Conservation (phyloP, 2,888 invertebrate species). For the Dolichopus griseipennis region DNA sequence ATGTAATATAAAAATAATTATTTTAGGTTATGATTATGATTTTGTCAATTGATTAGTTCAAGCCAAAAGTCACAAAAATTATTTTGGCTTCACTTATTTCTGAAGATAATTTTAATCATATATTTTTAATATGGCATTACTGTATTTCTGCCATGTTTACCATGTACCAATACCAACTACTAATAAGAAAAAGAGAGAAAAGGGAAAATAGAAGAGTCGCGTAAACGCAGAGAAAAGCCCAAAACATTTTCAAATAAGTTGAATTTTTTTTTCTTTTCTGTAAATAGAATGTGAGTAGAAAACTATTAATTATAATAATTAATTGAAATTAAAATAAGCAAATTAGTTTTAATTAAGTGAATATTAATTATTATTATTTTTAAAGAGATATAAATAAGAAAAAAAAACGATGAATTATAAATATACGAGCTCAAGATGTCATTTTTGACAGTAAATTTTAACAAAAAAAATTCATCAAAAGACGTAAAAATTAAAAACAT, state of each 20-base stretch:
- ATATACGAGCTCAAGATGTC: neutral
- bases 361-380: neutral
- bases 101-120: too few relatives aligned
- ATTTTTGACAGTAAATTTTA: neutral
- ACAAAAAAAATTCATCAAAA: slow-evolving; percentile 4
- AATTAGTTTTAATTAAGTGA: neutral
- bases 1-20: too few relatives aligned
- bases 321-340: neutral
- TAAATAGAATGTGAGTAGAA: neutral
- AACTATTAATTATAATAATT: neutral
- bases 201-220: neutral
- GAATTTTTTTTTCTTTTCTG: neutral
- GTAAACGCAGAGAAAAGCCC: slow-evolving; percentile 5
- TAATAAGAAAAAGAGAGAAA: neutral
- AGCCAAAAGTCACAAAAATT: too few relatives aligned
- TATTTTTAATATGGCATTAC: neutral
- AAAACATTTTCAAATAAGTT: neutral
- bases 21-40: too few relatives aligned
- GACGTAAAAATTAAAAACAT: slow-evolving; percentile 1
- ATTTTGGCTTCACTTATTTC: too few relatives aligned
- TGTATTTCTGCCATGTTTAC: neutral
- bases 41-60: too few relatives aligned
- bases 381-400: neutral
- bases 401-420: neutral
- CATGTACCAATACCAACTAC: neutral